Evolutionary conservation across 2,888 invertebrate species (phyloP), one percentile per base, ranked within the genome.

Genomic region (Lasioglossum oenotherae): DNA sequence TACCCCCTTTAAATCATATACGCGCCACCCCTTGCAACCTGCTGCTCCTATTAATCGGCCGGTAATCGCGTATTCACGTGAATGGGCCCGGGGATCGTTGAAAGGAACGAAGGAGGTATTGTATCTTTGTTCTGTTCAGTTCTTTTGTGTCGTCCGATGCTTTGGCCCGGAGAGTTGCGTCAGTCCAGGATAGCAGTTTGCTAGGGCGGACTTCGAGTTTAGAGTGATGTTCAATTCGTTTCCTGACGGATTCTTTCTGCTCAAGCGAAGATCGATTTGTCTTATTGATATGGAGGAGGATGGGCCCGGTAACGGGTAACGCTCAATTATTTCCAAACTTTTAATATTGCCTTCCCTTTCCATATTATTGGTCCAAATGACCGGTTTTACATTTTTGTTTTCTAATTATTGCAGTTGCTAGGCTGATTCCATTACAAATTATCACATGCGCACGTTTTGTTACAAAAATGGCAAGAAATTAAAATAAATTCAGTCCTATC

Each of bases 1-100:
- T 23, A 64, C 84, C 81, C 88, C 81, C 88, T 91, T 89, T 87
- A 91, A 91, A 91, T 89, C 83, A 84, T 88, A 85, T 81, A 82
- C 78, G 78, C 75, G 49, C 84, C 74, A 81, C 80, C 84, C 89
- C 83, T 84, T 78, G 78, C 75, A 86, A 88, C 84, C 87, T 85
- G 80, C 83, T 80, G 80, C 79, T 67, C 85, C 86, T 84, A 90
- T 90, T 90, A 88, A 88, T 90, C 84, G 88, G 80, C 86, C 80
- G 78, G 81, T 87, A 89, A 88, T 90, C 91, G 88, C 77, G 80
- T 84, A 75, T 87, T 76, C 86, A 81, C 80, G 76, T 82, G 74
- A 87, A 86, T 86, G 83, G 75, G 53, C 27, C 31, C 71, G 76
- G 79, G 74, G 76, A 81, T 46, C 72, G 67, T 74, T 78, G 78